Evolutionary conservation across 2,113 vertebrate species (phyloP).

Genomic region (Calyptommatus sinebrachiatus): DNA sequence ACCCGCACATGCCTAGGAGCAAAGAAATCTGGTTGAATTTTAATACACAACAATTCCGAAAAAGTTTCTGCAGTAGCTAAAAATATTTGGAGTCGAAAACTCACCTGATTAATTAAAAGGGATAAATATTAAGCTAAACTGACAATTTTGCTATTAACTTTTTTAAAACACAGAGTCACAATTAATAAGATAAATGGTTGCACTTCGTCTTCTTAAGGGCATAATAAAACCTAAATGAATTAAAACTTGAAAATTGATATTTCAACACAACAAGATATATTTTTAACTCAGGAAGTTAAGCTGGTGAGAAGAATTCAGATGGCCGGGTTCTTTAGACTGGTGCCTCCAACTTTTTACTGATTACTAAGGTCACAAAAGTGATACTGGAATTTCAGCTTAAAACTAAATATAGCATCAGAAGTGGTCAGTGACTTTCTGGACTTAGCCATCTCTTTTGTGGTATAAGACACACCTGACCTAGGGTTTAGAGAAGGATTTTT

Average conservation of each 20-base stretch:
- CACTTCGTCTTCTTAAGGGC: conserved; percentile 25
- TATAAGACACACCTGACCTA: too few species aligned
- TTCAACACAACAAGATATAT: conserved; percentile 40
- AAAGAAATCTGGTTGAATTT: neutral
- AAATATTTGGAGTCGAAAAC: conserved; percentile 19
- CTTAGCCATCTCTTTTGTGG: too few species aligned
- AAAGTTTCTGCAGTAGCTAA: neutral
- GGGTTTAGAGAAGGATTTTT: too few species aligned
- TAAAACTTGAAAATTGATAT: conserved; percentile 52
- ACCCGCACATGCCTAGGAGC: neutral
- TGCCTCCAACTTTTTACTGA: neutral
- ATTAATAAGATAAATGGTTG: conserved; percentile 21
- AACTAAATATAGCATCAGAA: too few species aligned
- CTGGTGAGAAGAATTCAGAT: neutral
- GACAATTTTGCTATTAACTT: conserved; percentile 55
- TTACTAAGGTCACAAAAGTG: too few species aligned
- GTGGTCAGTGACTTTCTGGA: too few species aligned
- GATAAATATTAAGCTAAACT: conserved; percentile 35
- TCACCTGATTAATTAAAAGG: conserved; percentile 33
- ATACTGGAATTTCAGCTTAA: too few species aligned
- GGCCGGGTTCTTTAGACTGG: neutral
- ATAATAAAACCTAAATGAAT: conserved; percentile 38
- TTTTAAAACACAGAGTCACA: conserved; percentile 38
- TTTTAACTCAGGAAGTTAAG: conserved; percentile 11
- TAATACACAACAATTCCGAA: neutral